Conservation (phyloP, 2,797 vertebrate genomes). For the Coilia nasus region DNA sequence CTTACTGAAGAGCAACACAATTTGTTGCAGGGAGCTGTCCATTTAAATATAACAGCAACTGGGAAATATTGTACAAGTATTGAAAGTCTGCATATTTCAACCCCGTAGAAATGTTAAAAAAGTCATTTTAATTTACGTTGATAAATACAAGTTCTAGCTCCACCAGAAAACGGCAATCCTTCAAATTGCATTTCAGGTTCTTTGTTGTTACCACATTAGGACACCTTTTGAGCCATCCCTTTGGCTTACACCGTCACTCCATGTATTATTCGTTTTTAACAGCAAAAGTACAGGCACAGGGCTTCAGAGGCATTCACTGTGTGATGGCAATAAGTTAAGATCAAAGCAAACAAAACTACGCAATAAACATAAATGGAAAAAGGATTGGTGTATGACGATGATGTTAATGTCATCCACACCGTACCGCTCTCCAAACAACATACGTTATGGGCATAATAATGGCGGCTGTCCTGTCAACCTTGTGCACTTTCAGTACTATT, state of each 20-base stretch:
- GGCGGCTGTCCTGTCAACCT: not conserved
- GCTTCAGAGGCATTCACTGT: no score
- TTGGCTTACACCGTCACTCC: not conserved
- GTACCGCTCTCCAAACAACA: no score
- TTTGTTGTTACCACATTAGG: not conserved
- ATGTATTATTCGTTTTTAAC: not conserved
- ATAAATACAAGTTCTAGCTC: not conserved
- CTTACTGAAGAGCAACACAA: not conserved
- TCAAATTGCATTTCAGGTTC: not conserved
- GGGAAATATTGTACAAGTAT: no score
- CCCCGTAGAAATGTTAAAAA: no score
- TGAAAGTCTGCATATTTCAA: no score
- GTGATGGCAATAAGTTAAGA: no score
- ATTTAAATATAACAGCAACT: not conserved
- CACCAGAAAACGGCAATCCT: not conserved
- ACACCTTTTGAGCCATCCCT: not conserved
- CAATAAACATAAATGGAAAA: no score
- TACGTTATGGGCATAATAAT: no score
- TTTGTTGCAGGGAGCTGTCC: not conserved
- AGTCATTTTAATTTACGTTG: not conserved
- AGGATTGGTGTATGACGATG: no score
- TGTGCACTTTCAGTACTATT: constrained; percentile 14
- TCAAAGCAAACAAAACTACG: no score
- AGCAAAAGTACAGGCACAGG: no score
- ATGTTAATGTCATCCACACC: no score